Base-by-base conservation (phyloP, 2,888 invertebrate species). In the Meganola albula region DNA sequence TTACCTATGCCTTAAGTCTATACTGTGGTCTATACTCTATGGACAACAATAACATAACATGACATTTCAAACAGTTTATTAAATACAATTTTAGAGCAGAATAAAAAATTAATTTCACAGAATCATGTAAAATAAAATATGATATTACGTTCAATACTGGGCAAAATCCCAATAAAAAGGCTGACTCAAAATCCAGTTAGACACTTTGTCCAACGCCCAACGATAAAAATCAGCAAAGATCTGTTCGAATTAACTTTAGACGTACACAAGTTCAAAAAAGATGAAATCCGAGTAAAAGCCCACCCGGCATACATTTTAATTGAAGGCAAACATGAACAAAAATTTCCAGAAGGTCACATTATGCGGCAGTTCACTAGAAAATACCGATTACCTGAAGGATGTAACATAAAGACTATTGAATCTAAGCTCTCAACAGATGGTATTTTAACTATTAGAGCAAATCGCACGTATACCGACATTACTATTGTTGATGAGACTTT, bases 241-340 rank as follows among this genome's bases (percentile, higher is more conserved):
- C 64, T 50, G 21, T 83, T 83, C 37, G 60, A 78, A 35, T n/a
- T 84, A 3, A 58, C 51, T 0, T n/a, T 84, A 3, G 70, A 83
- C 24, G 71, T 83, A 0, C 61, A 61, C 7, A 53, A 68, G 10
- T 83, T 65, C 37, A 58, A 49, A 1, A 73, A 64, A 34, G 74
- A 82, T 7, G 83, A 84, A 35, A 58, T 84, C 6, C 47, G 66
- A 6, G 76, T 83, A 0, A 80, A 77, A 38, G 83, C 78, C 0
- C 51, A 67, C 0, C 53, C 65, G 1, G 74, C 79, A n/a, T 75
- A 66, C 32, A 63, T 84, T 0, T 40, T 74, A 0, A 65, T 84
- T 3, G 77, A 84, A 58, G 84, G 85, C 0, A 80, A 78, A 36
- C 74, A 79, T n/a, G 83, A 82, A 20, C 63, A 63, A 10, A 63